Evolutionary conservation across 2,113 vertebrate species (phyloP).

Genomic region (Talpa occidentalis): DNA sequence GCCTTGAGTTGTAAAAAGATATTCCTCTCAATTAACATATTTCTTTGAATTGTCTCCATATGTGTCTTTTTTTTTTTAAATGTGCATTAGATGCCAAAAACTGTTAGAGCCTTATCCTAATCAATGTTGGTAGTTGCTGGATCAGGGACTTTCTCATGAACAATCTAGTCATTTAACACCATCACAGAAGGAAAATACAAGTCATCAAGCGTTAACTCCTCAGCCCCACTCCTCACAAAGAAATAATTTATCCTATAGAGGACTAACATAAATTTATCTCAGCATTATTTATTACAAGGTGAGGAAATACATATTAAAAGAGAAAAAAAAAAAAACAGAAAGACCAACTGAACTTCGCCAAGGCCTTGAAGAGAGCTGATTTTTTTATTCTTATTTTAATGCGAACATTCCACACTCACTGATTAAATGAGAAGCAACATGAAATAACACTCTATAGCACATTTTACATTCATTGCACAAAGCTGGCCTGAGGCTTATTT

Average conservation of each 20-base stretch:
- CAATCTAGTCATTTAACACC: not conserved
- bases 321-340: not conserved
- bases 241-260: not conserved
- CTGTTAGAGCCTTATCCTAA: not conserved
- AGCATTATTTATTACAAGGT: not conserved
- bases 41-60: constrained; percentile 1
- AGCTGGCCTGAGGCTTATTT: constrained; percentile 87
- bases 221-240: not conserved
- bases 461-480: constrained; percentile 87
- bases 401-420: constrained; percentile 83
- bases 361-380: constrained; percentile 67
- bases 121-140: not conserved
- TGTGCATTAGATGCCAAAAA: not conserved
- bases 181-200: not conserved
- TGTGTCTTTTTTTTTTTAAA: not conserved
- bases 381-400: constrained; percentile 80
- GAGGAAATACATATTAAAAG: not conserved
- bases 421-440: constrained; percentile 86
- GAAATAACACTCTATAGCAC: constrained; percentile 85
- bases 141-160: not conserved
- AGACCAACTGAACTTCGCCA: constrained; percentile 36
- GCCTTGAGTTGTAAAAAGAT: constrained; percentile 33
- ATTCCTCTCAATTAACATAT: not conserved
- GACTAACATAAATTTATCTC: not conserved
- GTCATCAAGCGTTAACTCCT: not conserved